Conservation (phyloP, 2,888 invertebrate genomes). For the Tethea ocularis region DNA sequence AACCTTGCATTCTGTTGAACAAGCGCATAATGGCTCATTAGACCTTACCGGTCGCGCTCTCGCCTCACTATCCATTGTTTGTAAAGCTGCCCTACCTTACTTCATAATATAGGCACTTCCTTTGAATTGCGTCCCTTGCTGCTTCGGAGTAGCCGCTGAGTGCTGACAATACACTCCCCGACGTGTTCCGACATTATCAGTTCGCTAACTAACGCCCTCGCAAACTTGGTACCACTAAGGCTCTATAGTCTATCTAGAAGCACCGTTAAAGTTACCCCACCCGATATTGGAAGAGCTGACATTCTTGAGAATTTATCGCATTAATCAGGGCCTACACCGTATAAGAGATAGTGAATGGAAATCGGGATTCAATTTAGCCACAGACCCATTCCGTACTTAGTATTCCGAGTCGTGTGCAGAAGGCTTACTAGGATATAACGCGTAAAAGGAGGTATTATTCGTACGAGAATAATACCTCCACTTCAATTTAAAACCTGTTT, state of each 20-base stretch:
- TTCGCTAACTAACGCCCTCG: constrained; percentile 16
- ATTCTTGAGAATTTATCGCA: constrained; percentile 55
- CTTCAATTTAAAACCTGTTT: not conserved
- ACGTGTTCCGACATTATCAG: constrained; percentile 42
- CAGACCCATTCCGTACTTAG: constrained; percentile 30
- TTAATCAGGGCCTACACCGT: constrained; percentile 55
- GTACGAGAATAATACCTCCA: no score
- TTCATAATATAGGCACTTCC: constrained; percentile 71
- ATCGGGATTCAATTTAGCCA: constrained; percentile 46
- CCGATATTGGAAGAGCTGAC: constrained; percentile 40
- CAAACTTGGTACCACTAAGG: constrained; percentile 15
- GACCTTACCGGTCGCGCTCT: constrained; percentile 63
- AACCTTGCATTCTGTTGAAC: constrained; percentile 52
- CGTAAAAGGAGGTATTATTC: constrained; percentile 15
- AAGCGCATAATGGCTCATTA: constrained; percentile 76
- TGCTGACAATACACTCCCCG: constrained; percentile 57
- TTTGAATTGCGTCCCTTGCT: constrained; percentile 54
- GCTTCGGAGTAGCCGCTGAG: constrained; percentile 20
- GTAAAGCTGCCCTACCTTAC: constrained; percentile 59
- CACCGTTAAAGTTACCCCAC: constrained; percentile 40
- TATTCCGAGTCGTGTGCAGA: constrained; percentile 24
- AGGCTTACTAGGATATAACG: constrained; percentile 15
- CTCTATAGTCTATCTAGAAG: constrained; percentile 18
- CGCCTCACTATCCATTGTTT: constrained; percentile 68
- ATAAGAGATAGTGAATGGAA: constrained; percentile 46